These are phyloP conservation scores for Neodiprion lecontei DNA, from an alignment of 1,140 invertebrate species.

Conservation along the genomic window DNA sequence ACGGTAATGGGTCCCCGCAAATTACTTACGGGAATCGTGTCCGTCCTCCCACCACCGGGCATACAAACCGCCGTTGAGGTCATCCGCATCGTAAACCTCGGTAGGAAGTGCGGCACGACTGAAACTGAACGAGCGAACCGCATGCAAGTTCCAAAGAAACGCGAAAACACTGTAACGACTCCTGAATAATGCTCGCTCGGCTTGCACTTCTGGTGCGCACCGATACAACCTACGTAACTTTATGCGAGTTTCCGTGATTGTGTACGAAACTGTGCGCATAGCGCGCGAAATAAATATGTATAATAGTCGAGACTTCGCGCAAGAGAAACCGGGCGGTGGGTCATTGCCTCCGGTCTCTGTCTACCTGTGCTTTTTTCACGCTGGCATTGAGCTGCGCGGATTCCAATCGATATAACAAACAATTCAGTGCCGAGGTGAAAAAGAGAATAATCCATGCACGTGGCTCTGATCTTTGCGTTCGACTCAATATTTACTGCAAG, in stretches of 20 bases:
- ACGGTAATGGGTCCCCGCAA: constrained; percentile 46
- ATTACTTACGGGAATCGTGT: constrained; percentile 48
- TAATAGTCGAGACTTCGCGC: not conserved
- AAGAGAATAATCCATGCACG: too few species aligned
- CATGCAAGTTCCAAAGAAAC: not conserved
- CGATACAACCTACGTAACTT: too few species aligned
- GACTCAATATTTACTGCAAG: too few species aligned
- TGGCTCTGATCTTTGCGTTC: too few species aligned
- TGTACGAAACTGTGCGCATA: not conserved
- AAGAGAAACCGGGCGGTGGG: not conserved
- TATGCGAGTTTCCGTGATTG: not conserved
- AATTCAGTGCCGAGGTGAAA: too few species aligned
- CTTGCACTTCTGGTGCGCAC: too few species aligned
- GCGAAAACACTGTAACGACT: not conserved
- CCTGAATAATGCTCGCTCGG: not conserved
- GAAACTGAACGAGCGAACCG: not conserved
- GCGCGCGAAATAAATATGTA: not conserved
- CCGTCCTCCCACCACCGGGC: not conserved
- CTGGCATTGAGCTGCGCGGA: too few species aligned
- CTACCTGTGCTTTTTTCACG: too few species aligned
- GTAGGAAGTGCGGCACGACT: not conserved
- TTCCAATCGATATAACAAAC: too few species aligned
- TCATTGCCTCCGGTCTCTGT: too few species aligned
- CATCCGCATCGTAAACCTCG: not conserved
- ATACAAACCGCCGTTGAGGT: not conserved